Percentiles rank a stretch among this genome's conserved stretches.
These are phyloP conservation scores for Castor canadensis DNA, from an alignment of 2,113 vertebrate species.

Conservation along the genomic window DNA sequence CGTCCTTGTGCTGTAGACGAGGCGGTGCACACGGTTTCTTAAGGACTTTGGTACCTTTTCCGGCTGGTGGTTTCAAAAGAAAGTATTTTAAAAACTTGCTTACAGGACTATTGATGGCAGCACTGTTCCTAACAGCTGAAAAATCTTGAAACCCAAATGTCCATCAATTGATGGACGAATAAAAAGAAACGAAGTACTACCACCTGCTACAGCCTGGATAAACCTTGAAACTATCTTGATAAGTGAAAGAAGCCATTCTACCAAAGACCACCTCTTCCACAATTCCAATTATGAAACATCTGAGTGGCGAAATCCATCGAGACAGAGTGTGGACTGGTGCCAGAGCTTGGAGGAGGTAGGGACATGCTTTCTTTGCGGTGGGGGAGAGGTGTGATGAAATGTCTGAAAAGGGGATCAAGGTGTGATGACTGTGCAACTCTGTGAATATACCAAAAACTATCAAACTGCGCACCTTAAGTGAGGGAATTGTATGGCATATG, in stretches of 20 bases:
- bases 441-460: background rate
- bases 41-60: background rate
- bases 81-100: background rate
- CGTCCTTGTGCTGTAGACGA: background rate
- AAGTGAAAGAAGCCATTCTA: background rate
- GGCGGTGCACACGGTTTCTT: rapidly evolving
- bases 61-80: background rate
- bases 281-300: background rate
- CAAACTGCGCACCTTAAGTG: background rate
- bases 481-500: no score
- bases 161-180: background rate
- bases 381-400: background rate
- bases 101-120: background rate
- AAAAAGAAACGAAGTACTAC: background rate
- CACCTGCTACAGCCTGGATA: background rate
- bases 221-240: background rate
- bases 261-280: background rate
- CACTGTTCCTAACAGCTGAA: background rate
- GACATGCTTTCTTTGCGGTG: no score
- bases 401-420: background rate
- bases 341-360: background rate
- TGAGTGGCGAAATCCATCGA: background rate
- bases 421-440: background rate
- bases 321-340: background rate
- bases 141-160: background rate